Evolutionary conservation across 1,140 invertebrate genomes (phyloP), one percentile per base, ranked within the genome.

Genomic region (Apis cerana): DNA sequence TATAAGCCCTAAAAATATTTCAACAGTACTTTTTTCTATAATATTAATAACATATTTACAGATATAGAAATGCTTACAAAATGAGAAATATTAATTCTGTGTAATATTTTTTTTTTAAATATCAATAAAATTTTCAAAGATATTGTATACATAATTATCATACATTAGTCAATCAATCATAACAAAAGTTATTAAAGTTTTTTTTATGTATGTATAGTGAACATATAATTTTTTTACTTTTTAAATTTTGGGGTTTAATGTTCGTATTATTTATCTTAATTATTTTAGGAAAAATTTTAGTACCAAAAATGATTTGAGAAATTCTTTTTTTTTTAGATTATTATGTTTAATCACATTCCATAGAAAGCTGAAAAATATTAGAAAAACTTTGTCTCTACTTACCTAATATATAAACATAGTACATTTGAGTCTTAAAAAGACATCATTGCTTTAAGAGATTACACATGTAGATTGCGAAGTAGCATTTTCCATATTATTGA

Each of bases 391-490:
- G 17, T 76, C 58, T 52, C n/a, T 82, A 75, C 23, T 59, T 80
- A 61, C 27, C 23, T 68, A 82, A 5, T 71, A 43, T 61, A 50
- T 72, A 15, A 58, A 56, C 48, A 65, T n/a, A 52, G n/a, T 43
- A 68, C 33, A 12, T 68, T 19, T 52, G 23, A 71, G 4, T 48
- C 21, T 48, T 52, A 15, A 56, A 48, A 61, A 74, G 17, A 74
- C 23, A 52, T 27, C 21, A 79, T 68, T 74, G 74, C 56, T 86
- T 89, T 94, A 94, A 17, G 92, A 93, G 43, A 94, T 84, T 59
- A 88, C 62, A 76, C 93, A 94, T 50, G 85, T 77, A 19, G 90
- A 88, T 43, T 92, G 91, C 12, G 89, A 80, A 65, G 87, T 83
- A 50, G 69, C 81, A 68, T 85, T 89, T 65, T 93, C 92, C 7